Evolutionary conservation across 2,888 invertebrate species (phyloP), one percentile per base, ranked within the genome.

Genomic region (Chaetogeoica ovagalla): DNA sequence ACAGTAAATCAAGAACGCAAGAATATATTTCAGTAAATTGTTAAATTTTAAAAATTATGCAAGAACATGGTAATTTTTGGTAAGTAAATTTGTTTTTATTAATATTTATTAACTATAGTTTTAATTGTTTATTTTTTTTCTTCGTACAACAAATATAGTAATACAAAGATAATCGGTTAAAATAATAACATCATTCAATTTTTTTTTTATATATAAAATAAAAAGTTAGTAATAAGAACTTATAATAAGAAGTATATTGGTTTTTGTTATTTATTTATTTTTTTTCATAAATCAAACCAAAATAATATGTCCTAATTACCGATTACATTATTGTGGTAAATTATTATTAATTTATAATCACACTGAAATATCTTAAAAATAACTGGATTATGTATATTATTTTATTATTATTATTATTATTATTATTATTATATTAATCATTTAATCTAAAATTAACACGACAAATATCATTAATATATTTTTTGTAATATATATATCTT

Each of bases 151-250:
- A 59, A 66, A 43, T 75, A 15, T 75, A 57, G 17, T 75, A 66
- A 75, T 66, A 63, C 21, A 74, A 30, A 74, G 19, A 74, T 74
- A 57, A 63, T 74, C 65, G 39, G 65, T 74, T 65, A 37, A 30
- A 74, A 74, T 21, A 75, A 57, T n/a, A n/a, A 48, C 19, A 68
- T 37, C 65, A 73, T 23, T 39, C 39, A 30, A 30, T 2, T 43
- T 9, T 43, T 21, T 21, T 21, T n/a, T 63, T 63, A 17, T 23
- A 72, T 9, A 63, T 23, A 63, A 63, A 4, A 52, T 43, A 63
- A 77, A 63, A 77, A 62, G 57, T 77, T 77, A 69, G 73, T 74
- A 48, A 48, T 48, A 69, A 59, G 48, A 52, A 52, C 30, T 76
- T 57, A 30, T 30, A 65, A 69, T 60, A 48, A 76, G 9, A 48